These are phyloP conservation scores for Periphyllus acericola DNA, from an alignment of 2,888 invertebrate species.

Conservation along the genomic window DNA sequence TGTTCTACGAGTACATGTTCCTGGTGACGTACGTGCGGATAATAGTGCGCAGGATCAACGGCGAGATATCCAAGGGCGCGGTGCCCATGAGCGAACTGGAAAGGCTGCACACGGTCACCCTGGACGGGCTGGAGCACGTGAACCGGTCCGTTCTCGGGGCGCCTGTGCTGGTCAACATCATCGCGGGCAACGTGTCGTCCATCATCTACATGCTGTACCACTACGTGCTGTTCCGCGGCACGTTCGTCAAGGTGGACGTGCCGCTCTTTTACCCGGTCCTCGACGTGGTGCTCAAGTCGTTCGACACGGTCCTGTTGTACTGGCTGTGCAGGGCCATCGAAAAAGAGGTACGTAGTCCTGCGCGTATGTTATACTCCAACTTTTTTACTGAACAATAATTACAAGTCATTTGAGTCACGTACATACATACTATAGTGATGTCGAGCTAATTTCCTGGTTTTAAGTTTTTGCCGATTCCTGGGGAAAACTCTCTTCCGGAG, in stretches of 20 bases:
- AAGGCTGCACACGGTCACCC: not conserved
- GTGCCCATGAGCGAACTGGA: not conserved
- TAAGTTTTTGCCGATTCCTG: too few relatives aligned
- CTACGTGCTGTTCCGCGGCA: constrained; percentile 69
- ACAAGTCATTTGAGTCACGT: too few relatives aligned
- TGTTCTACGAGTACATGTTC: not conserved
- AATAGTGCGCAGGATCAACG: not conserved
- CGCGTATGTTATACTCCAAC: too few relatives aligned
- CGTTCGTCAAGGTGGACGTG: not conserved
- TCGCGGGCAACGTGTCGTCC: constrained; percentile 69
- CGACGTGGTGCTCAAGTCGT: not conserved
- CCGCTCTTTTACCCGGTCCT: not conserved
- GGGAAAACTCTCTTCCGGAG: too few relatives aligned
- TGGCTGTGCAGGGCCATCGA: not conserved
- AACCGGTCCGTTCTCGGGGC: constrained; percentile 66
- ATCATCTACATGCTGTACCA: constrained; percentile 72
- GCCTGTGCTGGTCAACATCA: constrained; percentile 70
- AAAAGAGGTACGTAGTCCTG: not conserved
- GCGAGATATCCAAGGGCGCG: not conserved
- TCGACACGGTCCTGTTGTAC: not conserved
- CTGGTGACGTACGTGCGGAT: not conserved
- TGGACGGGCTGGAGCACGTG: not conserved
- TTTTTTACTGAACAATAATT: too few relatives aligned
- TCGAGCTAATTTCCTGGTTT: too few relatives aligned
- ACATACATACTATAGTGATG: too few relatives aligned